Conservation (phyloP, 2,113 vertebrate genomes). For the Pachyramphus minor region DNA sequence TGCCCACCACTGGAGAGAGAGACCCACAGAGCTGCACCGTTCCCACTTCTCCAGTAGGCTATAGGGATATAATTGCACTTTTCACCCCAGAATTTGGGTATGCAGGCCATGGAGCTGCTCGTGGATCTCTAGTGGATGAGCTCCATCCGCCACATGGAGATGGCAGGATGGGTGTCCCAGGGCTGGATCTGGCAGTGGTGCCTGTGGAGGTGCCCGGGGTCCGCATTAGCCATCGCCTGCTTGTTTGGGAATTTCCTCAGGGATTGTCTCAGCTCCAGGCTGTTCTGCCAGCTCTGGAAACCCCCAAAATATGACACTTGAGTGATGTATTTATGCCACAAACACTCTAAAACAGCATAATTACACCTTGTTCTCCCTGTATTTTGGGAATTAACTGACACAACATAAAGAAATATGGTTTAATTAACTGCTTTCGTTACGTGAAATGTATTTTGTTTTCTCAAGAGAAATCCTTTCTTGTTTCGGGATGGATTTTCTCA, state of each 20-base stretch:
- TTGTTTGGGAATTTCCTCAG: neutral
- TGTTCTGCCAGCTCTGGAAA: neutral
- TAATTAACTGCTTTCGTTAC: neutral
- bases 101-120: neutral
- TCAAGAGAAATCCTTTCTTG: neutral
- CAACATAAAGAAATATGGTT: neutral
- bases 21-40: neutral
- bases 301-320: neutral
- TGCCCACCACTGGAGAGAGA: neutral
- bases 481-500: neutral
- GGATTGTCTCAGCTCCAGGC: neutral
- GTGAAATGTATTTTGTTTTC: neutral
- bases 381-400: neutral
- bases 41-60: neutral
- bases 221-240: rapidly evolving
- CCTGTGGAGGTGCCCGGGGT: neutral
- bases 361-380: neutral
- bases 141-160: neutral
- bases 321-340: neutral
- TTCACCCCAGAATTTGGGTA: neutral
- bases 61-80: neutral
- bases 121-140: rapidly evolving
- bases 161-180: neutral
- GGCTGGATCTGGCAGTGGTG: neutral
- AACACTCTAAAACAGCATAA: neutral